A percentile compares a stretch with the other conserved stretches of the same genome.
phyloP scores from a whole-genome alignment of 2,113 vertebrate genomes.

The Amazona guildingii region DNA sequence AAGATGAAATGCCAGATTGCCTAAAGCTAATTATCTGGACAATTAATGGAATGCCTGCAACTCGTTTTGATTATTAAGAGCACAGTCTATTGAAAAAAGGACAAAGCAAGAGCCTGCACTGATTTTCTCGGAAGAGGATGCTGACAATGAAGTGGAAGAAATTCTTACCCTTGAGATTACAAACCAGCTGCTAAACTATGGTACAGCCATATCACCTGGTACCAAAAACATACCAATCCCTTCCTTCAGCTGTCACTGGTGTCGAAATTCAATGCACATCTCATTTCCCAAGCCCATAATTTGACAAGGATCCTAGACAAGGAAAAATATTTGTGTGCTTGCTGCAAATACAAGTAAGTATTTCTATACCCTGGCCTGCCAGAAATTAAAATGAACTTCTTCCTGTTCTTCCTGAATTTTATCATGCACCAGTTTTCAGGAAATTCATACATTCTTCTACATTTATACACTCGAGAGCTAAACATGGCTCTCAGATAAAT shows the following conservation, averaged over 20 bases:
- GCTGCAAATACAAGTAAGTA: neutral
- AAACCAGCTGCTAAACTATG: neutral
- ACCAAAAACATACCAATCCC: neutral
- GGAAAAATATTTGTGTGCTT: neutral
- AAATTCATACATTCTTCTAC: neutral
- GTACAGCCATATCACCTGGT: neutral
- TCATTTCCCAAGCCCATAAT: neutral
- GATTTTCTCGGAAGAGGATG: constrained; percentile 64
- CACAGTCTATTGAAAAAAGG: constrained; percentile 61
- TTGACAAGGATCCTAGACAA: neutral
- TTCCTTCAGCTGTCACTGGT: neutral
- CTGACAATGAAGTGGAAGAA: constrained; percentile 59
- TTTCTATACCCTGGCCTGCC: neutral
- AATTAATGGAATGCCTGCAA: constrained; percentile 74
- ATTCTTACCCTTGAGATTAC: constrained; percentile 23
- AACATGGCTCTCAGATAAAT: constrained; percentile 8
- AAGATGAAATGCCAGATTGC: constrained; percentile 74
- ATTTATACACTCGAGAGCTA: neutral
- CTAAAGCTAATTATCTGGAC: constrained; percentile 72
- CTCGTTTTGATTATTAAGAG: constrained; percentile 68
- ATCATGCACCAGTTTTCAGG: neutral
- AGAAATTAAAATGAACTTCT: neutral
- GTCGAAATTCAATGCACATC: neutral
- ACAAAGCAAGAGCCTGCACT: constrained; percentile 60
- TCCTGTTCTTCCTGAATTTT: neutral